Evolutionary conservation across 1,140 invertebrate genomes (phyloP), one percentile per base, ranked within the genome.

Genomic region (Pachyrhynchus sulphureomaculatus): DNA sequence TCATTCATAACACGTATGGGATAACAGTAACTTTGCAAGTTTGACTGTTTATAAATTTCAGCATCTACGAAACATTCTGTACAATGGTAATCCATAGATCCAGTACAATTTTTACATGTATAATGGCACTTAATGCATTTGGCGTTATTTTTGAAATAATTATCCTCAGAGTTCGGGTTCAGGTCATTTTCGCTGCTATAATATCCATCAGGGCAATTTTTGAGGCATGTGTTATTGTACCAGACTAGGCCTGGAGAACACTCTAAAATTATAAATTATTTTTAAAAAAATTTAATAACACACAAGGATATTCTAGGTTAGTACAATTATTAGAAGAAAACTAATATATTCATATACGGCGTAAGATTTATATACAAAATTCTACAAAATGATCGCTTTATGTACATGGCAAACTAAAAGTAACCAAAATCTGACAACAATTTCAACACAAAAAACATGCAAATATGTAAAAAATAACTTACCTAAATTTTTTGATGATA

Each of bases 41-140:
- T 51, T 0, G 72, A 67, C 5, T 42, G 5, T 33, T 62, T 67
- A 9, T 68, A 63, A 18, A 82, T 62, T 39, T 70, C 62, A 6
- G 82, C 78, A 70, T 85, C 83, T 2, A 64, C 66, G 64, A 79
- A 80, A 71, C 84, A 86, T 5, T 66, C 56, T 8, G 69, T 71
- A 66, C 84, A 86, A 55, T 85, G 75, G 57, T 83, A 81, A 67
- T 83, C 82, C 59, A 79, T 77, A 0, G 82, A 78, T 5, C 83
- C 83, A 4, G 65, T 67, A 64, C 85, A 86, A 5, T 71, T 72
- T 59, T 76, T 72, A 68, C 85, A 86, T 2, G 79, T 76, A 68
- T 86, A 86, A 72, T 86, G 84, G 72, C 85, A 86, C 18, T 61
- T 42, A 24, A 68, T 55, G 65, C 75, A 76, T 23, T 58, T 56